Percentiles rank a stretch among this genome's conserved stretches.
Conservation (phyloP, 2,797 vertebrate genomes). For the Phylloscopus collybita region DNA sequence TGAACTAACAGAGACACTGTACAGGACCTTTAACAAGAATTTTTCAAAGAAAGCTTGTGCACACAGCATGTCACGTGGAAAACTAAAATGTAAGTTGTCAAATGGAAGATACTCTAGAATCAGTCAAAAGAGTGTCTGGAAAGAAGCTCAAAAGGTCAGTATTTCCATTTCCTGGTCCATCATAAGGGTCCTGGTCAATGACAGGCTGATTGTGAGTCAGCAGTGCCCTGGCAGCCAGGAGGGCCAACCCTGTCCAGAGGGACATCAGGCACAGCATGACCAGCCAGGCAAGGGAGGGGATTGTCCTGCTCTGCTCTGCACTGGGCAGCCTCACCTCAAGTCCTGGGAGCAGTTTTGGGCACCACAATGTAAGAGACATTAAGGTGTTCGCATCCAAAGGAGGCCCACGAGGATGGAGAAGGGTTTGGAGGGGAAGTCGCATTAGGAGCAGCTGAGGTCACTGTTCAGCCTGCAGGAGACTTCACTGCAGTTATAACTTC, state of each 20-base stretch:
- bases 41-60: not conserved
- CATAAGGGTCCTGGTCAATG: not conserved
- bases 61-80: not conserved
- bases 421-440: not conserved
- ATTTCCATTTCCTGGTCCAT: not conserved
- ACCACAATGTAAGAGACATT: not conserved
- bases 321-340: rapidly evolving
- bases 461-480: not conserved
- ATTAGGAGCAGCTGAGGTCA: not conserved
- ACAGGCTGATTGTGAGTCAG: not conserved
- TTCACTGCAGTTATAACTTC: not conserved
- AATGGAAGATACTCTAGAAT: not conserved
- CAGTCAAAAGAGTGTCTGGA: not conserved
- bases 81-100: not conserved
- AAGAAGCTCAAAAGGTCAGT: not conserved
- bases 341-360: not conserved
- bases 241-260: rapidly evolving
- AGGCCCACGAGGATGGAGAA: not conserved
- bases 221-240: not conserved
- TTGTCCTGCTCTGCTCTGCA: rapidly evolving
- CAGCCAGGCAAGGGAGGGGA: rapidly evolving
- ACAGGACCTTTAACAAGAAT: not conserved
- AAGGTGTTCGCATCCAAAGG: not conserved
- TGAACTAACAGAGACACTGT: rapidly evolving
- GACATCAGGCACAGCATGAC: rapidly evolving